Percentiles rank a stretch among this genome's conserved stretches.
Evolutionary conservation across 2,888 invertebrate species (phyloP).

Genomic region (Euplagia quadripunctaria): DNA sequence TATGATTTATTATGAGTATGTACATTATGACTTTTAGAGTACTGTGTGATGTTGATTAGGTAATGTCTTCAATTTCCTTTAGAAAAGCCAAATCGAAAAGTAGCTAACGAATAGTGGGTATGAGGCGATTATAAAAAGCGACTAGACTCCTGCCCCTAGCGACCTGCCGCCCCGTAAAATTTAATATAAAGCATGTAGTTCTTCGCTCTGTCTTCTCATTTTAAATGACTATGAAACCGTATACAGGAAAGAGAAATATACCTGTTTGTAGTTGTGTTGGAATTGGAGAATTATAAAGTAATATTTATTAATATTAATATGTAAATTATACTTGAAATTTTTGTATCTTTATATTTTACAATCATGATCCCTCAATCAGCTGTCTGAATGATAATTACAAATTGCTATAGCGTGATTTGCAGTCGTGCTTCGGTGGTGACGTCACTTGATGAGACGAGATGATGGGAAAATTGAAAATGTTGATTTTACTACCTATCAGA

Average conservation of each 20-base stretch:
- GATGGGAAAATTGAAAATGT: conserved; percentile 15
- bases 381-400: conserved; percentile 44
- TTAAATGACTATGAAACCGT: not conserved
- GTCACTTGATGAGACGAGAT: conserved; percentile 21
- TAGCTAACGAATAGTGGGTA: no score
- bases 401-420: conserved; percentile 42
- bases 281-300: conserved; percentile 9
- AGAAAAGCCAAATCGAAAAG: no score
- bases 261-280: not conserved
- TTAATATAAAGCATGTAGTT: no score
- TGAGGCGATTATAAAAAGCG: no score
- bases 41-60: no score
- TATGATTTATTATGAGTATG: no score
- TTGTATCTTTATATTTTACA: conserved; percentile 18
- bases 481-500: not conserved
- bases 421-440: conserved; percentile 45
- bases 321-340: conserved; percentile 11
- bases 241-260: not conserved
- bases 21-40: no score
- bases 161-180: no score
- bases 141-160: no score
- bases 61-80: no score
- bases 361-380: conserved; percentile 31
- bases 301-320: conserved; percentile 1
- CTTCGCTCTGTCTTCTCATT: no score